Conservation (phyloP, 37 sponge, comb jelly and placozoan genomes). For the Aplysina aerophoba region DNA sequence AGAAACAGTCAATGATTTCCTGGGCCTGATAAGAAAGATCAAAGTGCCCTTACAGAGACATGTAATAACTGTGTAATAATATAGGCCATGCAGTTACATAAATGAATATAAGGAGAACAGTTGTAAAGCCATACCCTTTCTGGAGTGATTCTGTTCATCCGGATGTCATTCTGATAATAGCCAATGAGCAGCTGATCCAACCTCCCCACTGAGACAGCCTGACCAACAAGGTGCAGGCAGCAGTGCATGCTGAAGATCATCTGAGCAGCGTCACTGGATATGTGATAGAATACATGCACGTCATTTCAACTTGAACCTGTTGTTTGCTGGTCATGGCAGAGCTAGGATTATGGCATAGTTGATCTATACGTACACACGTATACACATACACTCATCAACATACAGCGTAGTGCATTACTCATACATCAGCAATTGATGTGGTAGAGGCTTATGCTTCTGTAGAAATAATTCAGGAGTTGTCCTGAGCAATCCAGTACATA, state of each 20-base stretch:
- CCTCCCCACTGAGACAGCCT: conserved; percentile 51
- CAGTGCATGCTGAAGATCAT: conserved; percentile 56
- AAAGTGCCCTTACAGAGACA: not conserved
- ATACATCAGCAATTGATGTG: too few species aligned
- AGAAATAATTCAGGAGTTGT: too few species aligned
- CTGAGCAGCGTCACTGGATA: conserved; percentile 54
- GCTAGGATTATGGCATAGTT: too few species aligned
- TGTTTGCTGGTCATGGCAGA: too few species aligned
- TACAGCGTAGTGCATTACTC: too few species aligned
- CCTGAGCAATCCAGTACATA: too few species aligned
- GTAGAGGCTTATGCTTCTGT: too few species aligned
- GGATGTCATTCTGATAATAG: conserved; percentile 37
- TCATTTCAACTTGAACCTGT: too few species aligned
- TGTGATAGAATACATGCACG: conserved; percentile 2
- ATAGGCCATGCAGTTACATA: not conserved
- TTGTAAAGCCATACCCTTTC: conserved; percentile 24
- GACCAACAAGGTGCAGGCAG: conserved; percentile 54
- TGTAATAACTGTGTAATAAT: not conserved
- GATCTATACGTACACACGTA: too few species aligned
- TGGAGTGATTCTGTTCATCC: conserved; percentile 11
- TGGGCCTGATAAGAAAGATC: conserved; percentile 32
- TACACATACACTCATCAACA: too few species aligned
- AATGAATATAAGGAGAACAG: not conserved
- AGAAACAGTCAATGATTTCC: conserved; percentile 56
- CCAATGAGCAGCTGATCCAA: conserved; percentile 49